These are phyloP conservation scores for Podarcis siculus DNA, from an alignment of 2,797 vertebrate genomes.

Conservation along the genomic window DNA sequence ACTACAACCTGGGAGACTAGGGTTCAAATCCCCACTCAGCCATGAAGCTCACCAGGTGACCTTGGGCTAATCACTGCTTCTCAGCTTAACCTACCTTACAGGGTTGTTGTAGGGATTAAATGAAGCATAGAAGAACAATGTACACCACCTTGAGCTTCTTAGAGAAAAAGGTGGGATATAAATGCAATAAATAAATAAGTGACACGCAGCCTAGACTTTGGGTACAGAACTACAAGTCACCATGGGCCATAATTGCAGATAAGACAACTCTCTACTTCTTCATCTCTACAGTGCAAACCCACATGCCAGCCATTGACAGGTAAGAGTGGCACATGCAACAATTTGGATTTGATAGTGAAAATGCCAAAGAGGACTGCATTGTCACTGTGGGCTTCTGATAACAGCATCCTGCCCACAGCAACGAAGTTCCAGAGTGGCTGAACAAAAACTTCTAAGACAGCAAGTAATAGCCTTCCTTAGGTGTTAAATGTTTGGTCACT, in stretches of 20 bases:
- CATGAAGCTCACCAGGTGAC: no score
- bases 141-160: no score
- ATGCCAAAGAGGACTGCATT: not conserved
- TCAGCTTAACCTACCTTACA: no score
- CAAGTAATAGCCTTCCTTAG: no score
- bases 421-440: not conserved
- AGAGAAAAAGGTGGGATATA: no score
- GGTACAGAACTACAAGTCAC: not conserved
- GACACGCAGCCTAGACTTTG: not conserved
- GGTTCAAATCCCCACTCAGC: no score
- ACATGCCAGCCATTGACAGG: not conserved
- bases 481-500: not conserved
- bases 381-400: not conserved
- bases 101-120: no score
- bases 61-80: no score
- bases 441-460: not conserved
- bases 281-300: not conserved
- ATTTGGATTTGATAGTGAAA: not conserved
- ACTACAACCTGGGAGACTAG: no score
- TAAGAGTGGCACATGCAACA: not conserved
- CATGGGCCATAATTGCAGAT: not conserved
- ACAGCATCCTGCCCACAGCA: not conserved
- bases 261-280: not conserved
- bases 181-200: no score
- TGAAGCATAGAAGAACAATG: no score